These are phyloP conservation scores for Cydia fagiglandana DNA, from an alignment of 1,140 invertebrate genomes.

Conservation along the genomic window DNA sequence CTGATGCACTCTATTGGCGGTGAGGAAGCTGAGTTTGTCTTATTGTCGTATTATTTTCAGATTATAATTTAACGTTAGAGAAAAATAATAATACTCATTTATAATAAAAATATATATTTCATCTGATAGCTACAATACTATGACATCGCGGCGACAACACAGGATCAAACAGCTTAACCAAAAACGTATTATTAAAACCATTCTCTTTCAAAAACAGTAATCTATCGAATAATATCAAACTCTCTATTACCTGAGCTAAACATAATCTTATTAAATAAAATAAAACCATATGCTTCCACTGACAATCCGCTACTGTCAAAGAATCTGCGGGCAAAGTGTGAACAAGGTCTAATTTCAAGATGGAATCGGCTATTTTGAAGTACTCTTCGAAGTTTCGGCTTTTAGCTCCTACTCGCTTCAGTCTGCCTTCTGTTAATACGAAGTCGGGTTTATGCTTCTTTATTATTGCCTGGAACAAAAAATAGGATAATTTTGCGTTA, in stretches of 20 bases:
- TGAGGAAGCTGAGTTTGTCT: no score
- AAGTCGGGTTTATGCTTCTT: conserved; percentile 70
- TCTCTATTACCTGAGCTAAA: conserved; percentile 91
- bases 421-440: conserved; percentile 58
- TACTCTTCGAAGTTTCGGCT: conserved; percentile 83
- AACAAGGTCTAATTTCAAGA: conserved; percentile 73
- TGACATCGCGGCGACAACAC: conserved; percentile 88
- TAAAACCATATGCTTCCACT: conserved; percentile 84
- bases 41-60: no score
- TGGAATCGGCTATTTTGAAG: conserved; percentile 81
- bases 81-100: background rate
- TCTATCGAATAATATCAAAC: conserved; percentile 91
- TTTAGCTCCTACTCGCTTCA: conserved; percentile 75
- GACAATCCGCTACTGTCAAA: conserved; percentile 70
- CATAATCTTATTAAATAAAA: conserved; percentile 91
- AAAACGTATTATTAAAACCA: conserved; percentile 81
- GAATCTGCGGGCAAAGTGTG: conserved; percentile 76
- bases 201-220: conserved; percentile 88
- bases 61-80: no score
- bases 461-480: conserved; percentile 59
- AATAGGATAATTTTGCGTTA: no score
- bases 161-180: conserved; percentile 88
- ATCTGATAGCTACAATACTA: conserved; percentile 82
- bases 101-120: conserved; percentile 25
- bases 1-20: no score